Conservation (phyloP, 2,797 vertebrate species). For the Channallabes apus region DNA sequence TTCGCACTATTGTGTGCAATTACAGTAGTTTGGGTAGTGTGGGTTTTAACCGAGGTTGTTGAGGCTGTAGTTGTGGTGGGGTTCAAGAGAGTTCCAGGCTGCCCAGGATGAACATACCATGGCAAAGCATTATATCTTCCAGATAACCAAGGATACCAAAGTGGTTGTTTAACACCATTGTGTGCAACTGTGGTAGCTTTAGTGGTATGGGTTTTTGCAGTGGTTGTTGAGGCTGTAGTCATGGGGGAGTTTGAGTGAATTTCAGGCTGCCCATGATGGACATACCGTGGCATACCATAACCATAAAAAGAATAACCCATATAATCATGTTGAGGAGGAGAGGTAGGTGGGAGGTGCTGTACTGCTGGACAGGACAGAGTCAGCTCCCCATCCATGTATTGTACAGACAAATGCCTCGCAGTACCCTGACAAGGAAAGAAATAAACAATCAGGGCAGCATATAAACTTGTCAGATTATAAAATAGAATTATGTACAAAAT, state of each 20-base stretch:
- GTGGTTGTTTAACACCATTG: neutral
- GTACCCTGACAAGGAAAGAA: neutral
- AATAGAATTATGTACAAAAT: too few species aligned
- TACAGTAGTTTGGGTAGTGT: neutral
- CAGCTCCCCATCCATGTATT: neutral
- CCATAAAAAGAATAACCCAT: neutral
- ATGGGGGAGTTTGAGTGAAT: too few species aligned
- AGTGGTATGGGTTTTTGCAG: neutral
- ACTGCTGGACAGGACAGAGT: conserved; percentile 15
- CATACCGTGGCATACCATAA: too few species aligned
- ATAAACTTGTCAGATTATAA: too few species aligned
- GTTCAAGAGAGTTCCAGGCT: neutral
- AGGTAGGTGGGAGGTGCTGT: too few species aligned
- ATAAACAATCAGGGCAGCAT: neutral
- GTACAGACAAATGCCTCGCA: conserved; percentile 4
- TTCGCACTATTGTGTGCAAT: neutral
- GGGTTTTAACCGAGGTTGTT: neutral
- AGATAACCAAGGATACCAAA: neutral
- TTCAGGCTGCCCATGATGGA: neutral
- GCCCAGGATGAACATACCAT: neutral
- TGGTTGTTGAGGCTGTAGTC: neutral
- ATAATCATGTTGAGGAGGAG: neutral
- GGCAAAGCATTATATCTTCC: too few species aligned
- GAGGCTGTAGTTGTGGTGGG: neutral
- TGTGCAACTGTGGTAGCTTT: neutral